Conservation (phyloP, 1,140 invertebrate species). For the Teleogryllus occipitalis region DNA sequence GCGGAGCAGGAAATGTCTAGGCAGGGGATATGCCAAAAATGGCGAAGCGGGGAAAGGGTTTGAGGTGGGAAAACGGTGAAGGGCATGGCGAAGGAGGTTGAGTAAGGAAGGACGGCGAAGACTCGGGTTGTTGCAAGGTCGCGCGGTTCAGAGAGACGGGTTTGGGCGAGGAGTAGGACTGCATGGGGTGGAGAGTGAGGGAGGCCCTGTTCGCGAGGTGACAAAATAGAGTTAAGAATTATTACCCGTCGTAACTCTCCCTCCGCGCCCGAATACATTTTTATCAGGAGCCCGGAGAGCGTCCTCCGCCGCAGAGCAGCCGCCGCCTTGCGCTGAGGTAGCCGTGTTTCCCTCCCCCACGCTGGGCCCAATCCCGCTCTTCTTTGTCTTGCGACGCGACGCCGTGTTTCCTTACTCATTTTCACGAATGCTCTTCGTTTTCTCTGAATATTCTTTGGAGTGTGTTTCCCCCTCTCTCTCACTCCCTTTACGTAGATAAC, state of each 20-base stretch:
- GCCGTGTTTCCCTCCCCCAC: neutral
- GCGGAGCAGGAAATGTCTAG: no score
- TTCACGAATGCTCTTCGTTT: no score
- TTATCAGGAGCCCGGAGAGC: neutral
- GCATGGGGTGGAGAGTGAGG: neutral
- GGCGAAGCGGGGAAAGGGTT: no score
- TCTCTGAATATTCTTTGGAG: no score
- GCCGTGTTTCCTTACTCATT: neutral
- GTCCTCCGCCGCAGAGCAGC: neutral
- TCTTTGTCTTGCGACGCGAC: neutral
- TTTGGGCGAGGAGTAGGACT: no score
- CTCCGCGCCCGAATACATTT: neutral
- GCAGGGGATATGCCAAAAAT: no score
- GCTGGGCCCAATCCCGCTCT: neutral
- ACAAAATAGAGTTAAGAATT: neutral
- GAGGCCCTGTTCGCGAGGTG: neutral
- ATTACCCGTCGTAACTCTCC: neutral
- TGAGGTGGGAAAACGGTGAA: no score
- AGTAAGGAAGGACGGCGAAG: no score
- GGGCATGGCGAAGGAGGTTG: no score
- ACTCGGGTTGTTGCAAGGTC: neutral
- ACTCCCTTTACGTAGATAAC: no score
- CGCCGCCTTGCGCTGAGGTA: no score
- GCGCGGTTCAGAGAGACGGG: neutral
- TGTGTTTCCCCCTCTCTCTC: no score